A percentile compares a stretch with the other conserved stretches of the same genome.
Evolutionary conservation across 2,113 vertebrate genomes (phyloP).

Genomic region (Aepyceros melampus): DNA sequence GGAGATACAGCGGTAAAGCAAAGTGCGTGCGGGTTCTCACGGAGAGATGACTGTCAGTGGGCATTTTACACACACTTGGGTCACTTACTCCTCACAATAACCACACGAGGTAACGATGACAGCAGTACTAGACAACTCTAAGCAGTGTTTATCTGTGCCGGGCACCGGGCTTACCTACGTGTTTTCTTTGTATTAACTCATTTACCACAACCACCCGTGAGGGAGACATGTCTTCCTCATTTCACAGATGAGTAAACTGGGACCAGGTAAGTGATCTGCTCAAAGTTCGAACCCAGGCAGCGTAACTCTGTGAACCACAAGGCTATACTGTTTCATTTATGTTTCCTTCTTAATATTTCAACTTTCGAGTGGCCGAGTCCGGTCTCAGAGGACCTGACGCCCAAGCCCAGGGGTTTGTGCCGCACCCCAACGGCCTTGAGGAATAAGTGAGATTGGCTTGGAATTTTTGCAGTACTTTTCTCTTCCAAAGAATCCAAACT

Average conservation of each 20-base stretch:
- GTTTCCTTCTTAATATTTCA: background rate
- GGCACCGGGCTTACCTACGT: background rate
- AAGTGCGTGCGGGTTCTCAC: background rate
- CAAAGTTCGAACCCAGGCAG: background rate
- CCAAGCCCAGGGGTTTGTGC: background rate
- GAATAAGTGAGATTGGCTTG: background rate
- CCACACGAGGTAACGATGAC: background rate
- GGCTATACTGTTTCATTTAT: background rate
- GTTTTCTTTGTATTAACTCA: background rate
- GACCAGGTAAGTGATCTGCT: background rate
- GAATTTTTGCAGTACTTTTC: slow-evolving; percentile 44
- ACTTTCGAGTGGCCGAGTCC: background rate
- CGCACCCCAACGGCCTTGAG: background rate
- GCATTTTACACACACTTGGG: background rate
- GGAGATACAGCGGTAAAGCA: background rate
- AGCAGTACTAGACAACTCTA: background rate
- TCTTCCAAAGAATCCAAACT: slow-evolving; percentile 44
- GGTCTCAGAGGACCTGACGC: background rate
- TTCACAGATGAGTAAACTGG: slow-evolving; percentile 26
- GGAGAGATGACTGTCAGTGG: background rate
- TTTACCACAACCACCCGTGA: background rate
- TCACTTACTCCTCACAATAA: slow-evolving; percentile 3
- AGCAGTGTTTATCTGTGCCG: background rate
- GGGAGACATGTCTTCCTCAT: background rate
- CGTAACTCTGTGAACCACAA: background rate